These are phyloP conservation scores for Epiblema foenella DNA, from an alignment of 2,888 invertebrate species.

Conservation along the genomic window DNA sequence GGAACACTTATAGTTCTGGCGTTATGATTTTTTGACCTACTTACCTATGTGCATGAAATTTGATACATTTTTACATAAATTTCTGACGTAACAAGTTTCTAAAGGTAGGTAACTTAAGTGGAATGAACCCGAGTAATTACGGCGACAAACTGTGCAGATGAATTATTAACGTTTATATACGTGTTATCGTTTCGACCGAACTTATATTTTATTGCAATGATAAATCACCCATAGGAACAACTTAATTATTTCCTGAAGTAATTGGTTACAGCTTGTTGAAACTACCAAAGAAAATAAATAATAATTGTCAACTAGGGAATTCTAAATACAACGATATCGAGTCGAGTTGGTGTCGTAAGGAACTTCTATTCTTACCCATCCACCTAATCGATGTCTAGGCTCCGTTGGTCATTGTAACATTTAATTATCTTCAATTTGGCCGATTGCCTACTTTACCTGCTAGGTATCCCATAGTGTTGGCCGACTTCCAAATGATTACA, in stretches of 20 bases:
- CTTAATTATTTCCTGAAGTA: background rate
- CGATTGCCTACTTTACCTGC: constrained; percentile 79
- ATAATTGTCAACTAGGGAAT: background rate
- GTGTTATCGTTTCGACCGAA: background rate
- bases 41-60: no score
- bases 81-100: no score
- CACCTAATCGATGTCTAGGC: constrained; percentile 70
- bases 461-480: constrained; percentile 76
- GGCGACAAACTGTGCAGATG: constrained; percentile 10
- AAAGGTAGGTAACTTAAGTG: no score
- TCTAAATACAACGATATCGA: constrained; percentile 24
- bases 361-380: constrained; percentile 57
- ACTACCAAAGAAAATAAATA: background rate
- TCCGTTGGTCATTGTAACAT: constrained; percentile 78
- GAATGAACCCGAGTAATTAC: no score
- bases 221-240: background rate
- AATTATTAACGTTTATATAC: background rate
- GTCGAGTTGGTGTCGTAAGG: constrained; percentile 41
- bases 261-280: background rate
- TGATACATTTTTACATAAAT: no score
- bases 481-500: constrained; percentile 76
- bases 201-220: background rate
- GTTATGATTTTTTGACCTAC: no score
- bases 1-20: no score
- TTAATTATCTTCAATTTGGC: constrained; percentile 82